These are phyloP conservation scores for Phacellophora camtschatica DNA, from an alignment of 30 jellyfish, hydroid and myxozoan genomes.

Conservation along the genomic window DNA sequence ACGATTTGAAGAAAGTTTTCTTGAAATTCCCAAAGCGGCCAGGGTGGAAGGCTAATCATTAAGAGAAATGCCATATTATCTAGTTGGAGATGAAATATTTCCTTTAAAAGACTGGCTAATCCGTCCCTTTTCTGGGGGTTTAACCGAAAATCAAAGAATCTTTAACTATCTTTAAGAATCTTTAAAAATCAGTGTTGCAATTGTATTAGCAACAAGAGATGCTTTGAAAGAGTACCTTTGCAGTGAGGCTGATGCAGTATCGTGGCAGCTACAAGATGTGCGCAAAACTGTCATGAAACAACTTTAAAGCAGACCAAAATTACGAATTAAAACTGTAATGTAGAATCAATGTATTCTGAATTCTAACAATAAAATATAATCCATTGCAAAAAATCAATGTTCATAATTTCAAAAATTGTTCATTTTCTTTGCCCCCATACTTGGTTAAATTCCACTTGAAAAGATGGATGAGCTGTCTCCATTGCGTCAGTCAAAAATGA, in stretches of 20 bases:
- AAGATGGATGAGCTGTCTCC: background rate
- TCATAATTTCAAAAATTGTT: background rate
- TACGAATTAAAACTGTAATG: no score
- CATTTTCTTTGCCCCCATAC: no score
- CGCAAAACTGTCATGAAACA: background rate
- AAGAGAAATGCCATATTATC: conserved; percentile 24
- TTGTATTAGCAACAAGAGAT: background rate
- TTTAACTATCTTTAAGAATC: no score
- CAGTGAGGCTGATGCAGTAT: background rate
- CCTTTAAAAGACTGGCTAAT: conserved; percentile 59
- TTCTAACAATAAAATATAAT: no score
- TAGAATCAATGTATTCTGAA: no score
- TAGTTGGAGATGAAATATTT: conserved; percentile 61
- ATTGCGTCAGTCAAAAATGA: background rate
- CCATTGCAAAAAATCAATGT: no score
- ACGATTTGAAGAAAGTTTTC: conserved; percentile 31
- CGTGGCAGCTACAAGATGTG: background rate
- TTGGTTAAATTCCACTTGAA: background rate
- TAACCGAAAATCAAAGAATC: conserved; percentile 28
- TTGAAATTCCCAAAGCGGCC: conserved; percentile 8
- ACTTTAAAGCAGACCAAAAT: no score
- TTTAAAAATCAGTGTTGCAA: no score
- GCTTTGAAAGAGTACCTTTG: background rate
- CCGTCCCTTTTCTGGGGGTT: conserved; percentile 57
- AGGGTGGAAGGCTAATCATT: background rate